phyloP scores from a whole-genome alignment of 2,888 invertebrate genomes.

The Leucozona laternaria region DNA sequence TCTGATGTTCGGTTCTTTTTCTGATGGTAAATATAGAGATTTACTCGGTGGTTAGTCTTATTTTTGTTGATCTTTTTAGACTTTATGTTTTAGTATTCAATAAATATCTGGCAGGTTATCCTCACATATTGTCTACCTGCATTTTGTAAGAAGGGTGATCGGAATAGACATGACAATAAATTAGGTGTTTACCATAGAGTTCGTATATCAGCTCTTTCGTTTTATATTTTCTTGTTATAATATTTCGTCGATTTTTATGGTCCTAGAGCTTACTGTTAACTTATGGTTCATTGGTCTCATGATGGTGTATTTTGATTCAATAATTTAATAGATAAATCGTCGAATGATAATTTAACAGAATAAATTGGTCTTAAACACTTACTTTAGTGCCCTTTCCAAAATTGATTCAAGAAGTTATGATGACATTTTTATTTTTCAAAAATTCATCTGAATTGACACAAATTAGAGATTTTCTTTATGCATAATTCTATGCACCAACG shows the following conservation, averaged over 20 bases:
- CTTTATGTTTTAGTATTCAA: slow-evolving; percentile 27
- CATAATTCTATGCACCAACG: slow-evolving; percentile 7
- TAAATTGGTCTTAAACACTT: background rate
- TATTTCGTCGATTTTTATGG: slow-evolving; percentile 30
- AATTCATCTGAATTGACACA: slow-evolving; percentile 45
- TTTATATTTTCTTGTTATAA: background rate
- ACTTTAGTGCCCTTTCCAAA: background rate
- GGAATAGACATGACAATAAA: slow-evolving; percentile 58
- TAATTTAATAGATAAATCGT: slow-evolving; percentile 35
- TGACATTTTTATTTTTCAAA: background rate
- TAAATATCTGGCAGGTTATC: slow-evolving; percentile 46
- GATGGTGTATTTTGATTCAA: slow-evolving; percentile 16
- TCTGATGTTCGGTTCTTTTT: slow-evolving; percentile 5
- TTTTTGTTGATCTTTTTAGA: slow-evolving; percentile 29
- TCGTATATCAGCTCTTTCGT: slow-evolving; percentile 66
- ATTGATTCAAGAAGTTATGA: slow-evolving; percentile 29
- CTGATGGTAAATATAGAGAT: slow-evolving; percentile 53
- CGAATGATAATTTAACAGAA: slow-evolving; percentile 28
- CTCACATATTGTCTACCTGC: slow-evolving; percentile 38
- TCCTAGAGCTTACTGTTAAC: background rate
- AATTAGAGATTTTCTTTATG: slow-evolving; percentile 33
- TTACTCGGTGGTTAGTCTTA: slow-evolving; percentile 41
- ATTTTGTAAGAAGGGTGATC: slow-evolving; percentile 23
- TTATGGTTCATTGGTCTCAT: slow-evolving; percentile 55
- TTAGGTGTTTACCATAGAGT: slow-evolving; percentile 63